phyloP scores from a whole-genome alignment of 2,888 invertebrate species.

The Oxycera nigricornis region DNA sequence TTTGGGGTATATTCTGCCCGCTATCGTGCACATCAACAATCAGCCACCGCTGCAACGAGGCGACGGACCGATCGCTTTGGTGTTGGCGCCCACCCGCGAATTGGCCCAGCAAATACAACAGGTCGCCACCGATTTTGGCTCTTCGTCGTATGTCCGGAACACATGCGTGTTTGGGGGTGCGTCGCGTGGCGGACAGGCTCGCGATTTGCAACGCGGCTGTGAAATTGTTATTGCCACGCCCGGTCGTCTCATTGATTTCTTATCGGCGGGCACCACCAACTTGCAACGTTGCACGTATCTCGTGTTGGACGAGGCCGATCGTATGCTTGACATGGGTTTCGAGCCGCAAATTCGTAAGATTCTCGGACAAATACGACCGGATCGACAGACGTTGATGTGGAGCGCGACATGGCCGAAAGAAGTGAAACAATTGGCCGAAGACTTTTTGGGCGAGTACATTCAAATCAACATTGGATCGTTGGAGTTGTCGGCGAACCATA shows the following conservation, averaged over 20 bases:
- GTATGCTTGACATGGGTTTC: constrained; percentile 98
- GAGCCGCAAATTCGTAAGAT: constrained; percentile 96
- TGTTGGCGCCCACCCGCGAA: constrained; percentile 81
- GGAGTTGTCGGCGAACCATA: constrained; percentile 84
- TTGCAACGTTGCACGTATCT: constrained; percentile 81
- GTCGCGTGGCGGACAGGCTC: constrained; percentile 78
- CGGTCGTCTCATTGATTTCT: constrained; percentile 84
- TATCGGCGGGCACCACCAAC: constrained; percentile 78
- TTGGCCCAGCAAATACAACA: constrained; percentile 82
- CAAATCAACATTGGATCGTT: constrained; percentile 90
- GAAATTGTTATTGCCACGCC: constrained; percentile 92
- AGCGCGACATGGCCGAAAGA: constrained; percentile 99
- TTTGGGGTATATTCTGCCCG: constrained; percentile 79
- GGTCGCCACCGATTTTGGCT: constrained; percentile 83
- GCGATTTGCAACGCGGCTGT: constrained; percentile 78
- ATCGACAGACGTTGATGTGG: constrained; percentile 98
- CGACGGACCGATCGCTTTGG: constrained; percentile 84
- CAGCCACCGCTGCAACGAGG: constrained; percentile 77
- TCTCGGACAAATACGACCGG: constrained; percentile 90
- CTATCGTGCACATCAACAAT: constrained; percentile 85
- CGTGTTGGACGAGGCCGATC: constrained; percentile 89
- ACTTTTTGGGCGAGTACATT: constrained; percentile 87
- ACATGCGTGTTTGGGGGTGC: constrained; percentile 93
- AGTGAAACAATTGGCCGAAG: constrained; percentile 88
- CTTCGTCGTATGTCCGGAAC: constrained; percentile 77